Evolutionary conservation across 2,797 vertebrate species (phyloP).

Genomic region (Podarcis lilfordi): DNA sequence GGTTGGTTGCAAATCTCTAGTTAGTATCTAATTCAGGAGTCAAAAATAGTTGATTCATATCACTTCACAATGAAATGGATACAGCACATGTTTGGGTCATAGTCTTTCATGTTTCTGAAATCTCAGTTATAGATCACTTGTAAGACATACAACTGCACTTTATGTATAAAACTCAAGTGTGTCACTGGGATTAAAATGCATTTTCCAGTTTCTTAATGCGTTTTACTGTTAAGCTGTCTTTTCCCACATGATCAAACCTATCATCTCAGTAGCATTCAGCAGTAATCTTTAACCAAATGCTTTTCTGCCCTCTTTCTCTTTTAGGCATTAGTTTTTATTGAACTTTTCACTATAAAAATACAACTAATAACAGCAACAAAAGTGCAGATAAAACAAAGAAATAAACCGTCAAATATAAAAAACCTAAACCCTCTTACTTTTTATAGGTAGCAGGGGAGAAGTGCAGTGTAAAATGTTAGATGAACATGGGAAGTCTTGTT

Average conservation of each 20-base stretch:
- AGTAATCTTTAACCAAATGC: background rate
- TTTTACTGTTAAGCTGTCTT: background rate
- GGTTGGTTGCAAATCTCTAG: background rate
- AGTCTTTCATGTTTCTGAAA: background rate
- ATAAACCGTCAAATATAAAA: background rate
- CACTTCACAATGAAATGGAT: background rate
- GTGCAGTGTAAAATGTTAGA: background rate
- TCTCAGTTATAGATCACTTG: background rate
- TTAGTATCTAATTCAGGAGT: background rate
- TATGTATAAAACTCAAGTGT: background rate
- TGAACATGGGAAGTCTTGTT: background rate
- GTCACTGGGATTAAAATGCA: background rate
- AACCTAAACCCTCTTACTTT: background rate
- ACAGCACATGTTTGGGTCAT: background rate
- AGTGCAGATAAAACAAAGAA: background rate
- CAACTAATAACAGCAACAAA: background rate
- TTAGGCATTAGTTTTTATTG: background rate
- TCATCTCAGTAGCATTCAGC: background rate
- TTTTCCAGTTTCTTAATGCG: background rate
- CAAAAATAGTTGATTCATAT: background rate
- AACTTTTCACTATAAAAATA: background rate
- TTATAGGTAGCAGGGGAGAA: background rate
- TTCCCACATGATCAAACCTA: background rate
- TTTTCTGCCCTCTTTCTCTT: background rate
- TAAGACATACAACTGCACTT: background rate